Percentiles rank a stretch among this genome's conserved stretches.
Evolutionary conservation across 2,888 invertebrate species (phyloP).

Genomic region (Argyresthia goedartella): DNA sequence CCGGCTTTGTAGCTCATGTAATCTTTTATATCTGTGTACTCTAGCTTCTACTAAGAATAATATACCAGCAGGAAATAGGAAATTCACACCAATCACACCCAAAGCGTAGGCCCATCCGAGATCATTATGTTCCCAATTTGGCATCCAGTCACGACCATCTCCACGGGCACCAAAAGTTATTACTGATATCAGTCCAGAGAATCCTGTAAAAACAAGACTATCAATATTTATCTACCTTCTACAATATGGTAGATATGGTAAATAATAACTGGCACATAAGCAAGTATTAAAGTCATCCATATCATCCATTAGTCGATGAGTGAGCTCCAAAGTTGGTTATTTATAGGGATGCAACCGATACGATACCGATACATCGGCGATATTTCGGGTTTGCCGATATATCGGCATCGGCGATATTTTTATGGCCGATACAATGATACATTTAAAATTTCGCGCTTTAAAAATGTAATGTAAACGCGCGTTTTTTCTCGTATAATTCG

Average conservation of each 20-base stretch:
- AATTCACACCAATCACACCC: constrained; percentile 82
- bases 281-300: too few relatives aligned
- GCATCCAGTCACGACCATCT: constrained; percentile 95
- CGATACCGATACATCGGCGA: too few relatives aligned
- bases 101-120: constrained; percentile 95
- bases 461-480: too few relatives aligned
- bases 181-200: constrained; percentile 86
- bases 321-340: too few relatives aligned
- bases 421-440: too few relatives aligned
- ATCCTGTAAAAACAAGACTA: constrained; percentile 56
- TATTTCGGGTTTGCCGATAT: too few relatives aligned
- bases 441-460: too few relatives aligned
- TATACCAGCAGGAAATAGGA: constrained; percentile 81
- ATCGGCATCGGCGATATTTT: too few relatives aligned
- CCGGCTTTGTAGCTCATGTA: constrained; percentile 77
- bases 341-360: too few relatives aligned
- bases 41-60: constrained; percentile 88
- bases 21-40: constrained; percentile 79
- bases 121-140: constrained; percentile 95
- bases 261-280: too few relatives aligned
- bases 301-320: too few relatives aligned
- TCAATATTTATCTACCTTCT: neutral
- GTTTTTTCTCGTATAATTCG: too few relatives aligned
- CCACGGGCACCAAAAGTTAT: constrained; percentile 92
- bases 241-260: neutral